Evolutionary conservation across 2,888 invertebrate species (phyloP), one percentile per base, ranked within the genome.

Genomic region (Lasioglossum malachurum): DNA sequence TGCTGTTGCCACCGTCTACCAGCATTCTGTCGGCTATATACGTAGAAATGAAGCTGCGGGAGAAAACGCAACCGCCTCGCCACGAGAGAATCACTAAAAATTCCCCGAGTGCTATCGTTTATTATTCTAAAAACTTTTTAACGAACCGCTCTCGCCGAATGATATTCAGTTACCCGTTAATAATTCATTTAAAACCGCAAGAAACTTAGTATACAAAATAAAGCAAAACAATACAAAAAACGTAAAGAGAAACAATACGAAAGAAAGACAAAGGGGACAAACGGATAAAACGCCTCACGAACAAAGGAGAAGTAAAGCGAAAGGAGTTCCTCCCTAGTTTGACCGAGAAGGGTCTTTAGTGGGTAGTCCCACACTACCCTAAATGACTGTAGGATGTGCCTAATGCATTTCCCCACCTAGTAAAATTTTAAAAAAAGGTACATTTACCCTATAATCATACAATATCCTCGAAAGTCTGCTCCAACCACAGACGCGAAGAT

Each of bases 1-100:
- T 60, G 75, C 73, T 81, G 86, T 76, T 78, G 77, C 73, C 80
- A 82, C 57, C 79, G 35, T 74, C 75, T 78, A 75, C 31, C 49
- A 27, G 44, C 53, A 76, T 60, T 60, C 78, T 23, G 4, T 27
- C 49, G 53, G 16, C 60, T 60, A 53, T 44, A 71, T 35, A 31
- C 46, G 14, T n/a, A 41, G 46, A 81, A 86, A 85, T 71, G 67
- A 69, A 74, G 19, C 75, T 38, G 0, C 23, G n/a, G 10, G 23
- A 31, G 14, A 8, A n/a, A 46, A 73, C 73, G n/a, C 27, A 16
- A 12, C 44, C 2, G 12, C 16, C 27, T 7, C 4, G 41, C 27
- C 60, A 27, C 31, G 23, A 2, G 46, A 46, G 53, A 82, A 57
- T 38, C 35, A 16, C 53, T 67, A 35, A 67, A 75, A 73, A 64